A percentile compares a stretch with the other conserved stretches of the same genome.
Conservation (phyloP, 2,888 invertebrate genomes). For the Ophioninae sp. region DNA sequence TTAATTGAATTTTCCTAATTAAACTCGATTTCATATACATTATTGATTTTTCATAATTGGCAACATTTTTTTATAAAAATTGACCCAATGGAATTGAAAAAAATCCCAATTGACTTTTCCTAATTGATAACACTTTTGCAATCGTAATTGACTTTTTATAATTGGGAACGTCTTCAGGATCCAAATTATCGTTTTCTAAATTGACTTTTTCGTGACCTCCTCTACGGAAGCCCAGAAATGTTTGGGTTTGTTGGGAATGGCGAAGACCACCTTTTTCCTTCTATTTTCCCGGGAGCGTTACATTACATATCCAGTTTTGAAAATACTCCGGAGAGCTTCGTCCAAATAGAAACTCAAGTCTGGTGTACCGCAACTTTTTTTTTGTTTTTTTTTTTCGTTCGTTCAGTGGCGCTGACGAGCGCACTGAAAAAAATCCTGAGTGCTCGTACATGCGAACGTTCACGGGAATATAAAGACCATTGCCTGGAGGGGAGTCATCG, state of each 20-base stretch:
- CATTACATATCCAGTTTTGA: constrained; percentile 9
- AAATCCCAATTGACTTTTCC: too few species aligned
- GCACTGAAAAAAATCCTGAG: constrained; percentile 26
- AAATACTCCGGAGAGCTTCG: constrained; percentile 1
- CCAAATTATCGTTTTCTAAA: too few species aligned
- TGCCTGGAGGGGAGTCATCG: constrained; percentile 10
- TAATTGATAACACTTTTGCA: too few species aligned
- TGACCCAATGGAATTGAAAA: too few species aligned
- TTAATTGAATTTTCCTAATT: too few species aligned
- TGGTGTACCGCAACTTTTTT: constrained; percentile 24
- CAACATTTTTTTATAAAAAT: too few species aligned
- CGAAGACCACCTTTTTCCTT: background rate
- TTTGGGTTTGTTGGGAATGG: background rate
- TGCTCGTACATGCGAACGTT: constrained; percentile 12
- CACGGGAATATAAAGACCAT: background rate
- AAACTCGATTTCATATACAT: too few species aligned
- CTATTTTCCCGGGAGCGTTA: background rate
- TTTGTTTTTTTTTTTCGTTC: constrained; percentile 12
- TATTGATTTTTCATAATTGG: too few species aligned
- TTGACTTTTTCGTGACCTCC: background rate
- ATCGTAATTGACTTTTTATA: too few species aligned
- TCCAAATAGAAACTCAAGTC: constrained; percentile 25
- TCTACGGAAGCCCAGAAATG: background rate
- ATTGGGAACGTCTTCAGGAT: too few species aligned
- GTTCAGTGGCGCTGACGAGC: constrained; percentile 9